A percentile compares a stretch with the other conserved stretches of the same genome.
These are phyloP conservation scores for Lethocerus indicus DNA, from an alignment of 1,140 invertebrate species.

Conservation along the genomic window DNA sequence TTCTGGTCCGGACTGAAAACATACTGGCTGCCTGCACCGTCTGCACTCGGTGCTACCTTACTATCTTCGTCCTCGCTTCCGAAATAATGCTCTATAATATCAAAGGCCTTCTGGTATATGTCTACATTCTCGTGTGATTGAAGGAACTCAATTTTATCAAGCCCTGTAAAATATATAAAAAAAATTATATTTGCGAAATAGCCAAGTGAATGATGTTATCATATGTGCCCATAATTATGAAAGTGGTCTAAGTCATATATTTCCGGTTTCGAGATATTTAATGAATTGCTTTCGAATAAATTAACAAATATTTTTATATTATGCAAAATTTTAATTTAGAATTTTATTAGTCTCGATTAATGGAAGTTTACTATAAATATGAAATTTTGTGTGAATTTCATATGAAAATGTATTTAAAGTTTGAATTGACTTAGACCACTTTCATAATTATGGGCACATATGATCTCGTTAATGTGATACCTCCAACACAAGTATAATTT, in stretches of 20 bases:
- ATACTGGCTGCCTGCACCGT: conserved; percentile 52
- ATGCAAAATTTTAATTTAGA: not conserved
- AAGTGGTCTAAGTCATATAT: not conserved
- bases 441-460: not conserved
- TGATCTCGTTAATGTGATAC: not conserved
- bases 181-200: no score
- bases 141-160: conserved; percentile 94
- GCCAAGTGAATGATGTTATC: no score
- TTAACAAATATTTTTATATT: not conserved
- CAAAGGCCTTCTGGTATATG: conserved; percentile 91
- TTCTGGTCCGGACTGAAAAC: conserved; percentile 50
- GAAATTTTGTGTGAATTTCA: not conserved
- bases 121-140: conserved; percentile 93
- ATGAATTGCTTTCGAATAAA: not conserved
- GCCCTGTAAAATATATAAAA: conserved; percentile 38
- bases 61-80: conserved; percentile 79
- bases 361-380: not conserved
- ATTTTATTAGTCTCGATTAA: not conserved
- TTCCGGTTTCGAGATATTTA: not conserved
- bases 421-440: not conserved
- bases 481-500: not conserved
- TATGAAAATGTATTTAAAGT: not conserved
- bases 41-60: conserved; percentile 53
- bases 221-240: no score
- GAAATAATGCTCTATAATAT: conserved; percentile 93